Percentiles rank a stretch among this genome's conserved stretches.
Conservation (phyloP, 2,113 vertebrate genomes). For the Gobio gobio region DNA sequence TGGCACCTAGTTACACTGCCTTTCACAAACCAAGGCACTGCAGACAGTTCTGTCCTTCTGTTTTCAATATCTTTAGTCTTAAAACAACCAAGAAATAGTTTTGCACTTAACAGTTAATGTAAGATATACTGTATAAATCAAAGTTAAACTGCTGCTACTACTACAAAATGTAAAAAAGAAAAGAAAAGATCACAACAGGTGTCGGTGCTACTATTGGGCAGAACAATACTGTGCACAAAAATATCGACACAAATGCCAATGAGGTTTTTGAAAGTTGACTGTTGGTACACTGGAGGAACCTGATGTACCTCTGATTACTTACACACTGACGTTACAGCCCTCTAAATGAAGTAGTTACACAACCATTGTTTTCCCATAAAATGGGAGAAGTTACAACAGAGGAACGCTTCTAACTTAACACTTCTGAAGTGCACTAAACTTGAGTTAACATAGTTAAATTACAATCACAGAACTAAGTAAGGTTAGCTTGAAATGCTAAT, state of each 20-base stretch:
- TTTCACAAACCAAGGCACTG: constrained; percentile 44
- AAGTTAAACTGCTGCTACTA: constrained; percentile 17
- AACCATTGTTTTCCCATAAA: constrained; percentile 58
- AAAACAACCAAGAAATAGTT: constrained; percentile 21
- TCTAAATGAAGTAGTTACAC: constrained; percentile 47
- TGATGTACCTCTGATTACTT: constrained; percentile 33
- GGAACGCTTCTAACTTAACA: constrained; percentile 61
- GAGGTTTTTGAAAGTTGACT: constrained; percentile 32
- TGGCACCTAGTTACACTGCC: constrained; percentile 4
- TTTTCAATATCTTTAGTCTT: background rate
- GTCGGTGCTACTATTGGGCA: constrained; percentile 31
- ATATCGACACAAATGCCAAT: constrained; percentile 28
- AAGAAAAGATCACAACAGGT: constrained; percentile 12
- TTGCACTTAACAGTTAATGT: constrained; percentile 34
- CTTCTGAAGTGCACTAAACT: constrained; percentile 72
- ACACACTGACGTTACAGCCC: constrained; percentile 48
- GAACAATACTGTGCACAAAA: constrained; percentile 36
- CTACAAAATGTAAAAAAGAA: constrained; percentile 14
- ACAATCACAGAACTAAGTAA: constrained; percentile 52
- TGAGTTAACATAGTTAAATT: constrained; percentile 58
- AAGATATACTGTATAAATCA: constrained; percentile 32
- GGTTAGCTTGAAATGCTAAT: constrained; percentile 34
- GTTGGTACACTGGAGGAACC: constrained; percentile 39
- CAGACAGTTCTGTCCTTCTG: constrained; percentile 6
- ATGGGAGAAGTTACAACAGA: constrained; percentile 51